Conservation (phyloP, 2,113 vertebrate genomes). For the Sinosuthora webbiana region DNA sequence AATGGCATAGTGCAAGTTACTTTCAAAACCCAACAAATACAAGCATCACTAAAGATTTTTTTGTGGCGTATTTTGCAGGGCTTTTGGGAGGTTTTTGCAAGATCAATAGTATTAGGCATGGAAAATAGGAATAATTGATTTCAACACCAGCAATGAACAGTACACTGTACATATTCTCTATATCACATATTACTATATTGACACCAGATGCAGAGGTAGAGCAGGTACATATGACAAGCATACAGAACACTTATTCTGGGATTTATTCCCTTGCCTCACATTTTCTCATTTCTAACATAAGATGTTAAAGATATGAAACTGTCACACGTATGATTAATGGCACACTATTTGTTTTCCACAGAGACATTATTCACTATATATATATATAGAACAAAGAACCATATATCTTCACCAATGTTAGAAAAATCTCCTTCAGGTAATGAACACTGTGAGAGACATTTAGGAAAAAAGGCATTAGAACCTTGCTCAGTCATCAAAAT, state of each 20-base stretch:
- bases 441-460: not conserved
- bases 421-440: not conserved
- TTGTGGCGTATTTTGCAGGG: not conserved
- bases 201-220: not conserved
- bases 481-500: not conserved
- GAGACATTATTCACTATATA: not conserved
- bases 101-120: not conserved
- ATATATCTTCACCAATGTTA: not conserved
- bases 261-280: not conserved
- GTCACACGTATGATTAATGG: not conserved
- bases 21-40: not conserved
- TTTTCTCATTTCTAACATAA: not conserved
- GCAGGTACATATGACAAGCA: not conserved
- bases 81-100: not conserved
- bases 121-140: not conserved
- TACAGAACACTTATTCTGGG: not conserved
- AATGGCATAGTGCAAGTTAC: not conserved
- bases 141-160: not conserved
- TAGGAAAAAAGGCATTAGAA: not conserved
- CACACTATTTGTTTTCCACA: not conserved
- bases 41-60: not conserved
- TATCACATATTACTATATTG: not conserved
- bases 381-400: not conserved
- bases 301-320: not conserved
- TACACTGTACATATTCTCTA: not conserved